These are phyloP conservation scores for Sinocyclocheilus anophthalmus DNA, from an alignment of 2,113 vertebrate genomes.

Conservation along the genomic window DNA sequence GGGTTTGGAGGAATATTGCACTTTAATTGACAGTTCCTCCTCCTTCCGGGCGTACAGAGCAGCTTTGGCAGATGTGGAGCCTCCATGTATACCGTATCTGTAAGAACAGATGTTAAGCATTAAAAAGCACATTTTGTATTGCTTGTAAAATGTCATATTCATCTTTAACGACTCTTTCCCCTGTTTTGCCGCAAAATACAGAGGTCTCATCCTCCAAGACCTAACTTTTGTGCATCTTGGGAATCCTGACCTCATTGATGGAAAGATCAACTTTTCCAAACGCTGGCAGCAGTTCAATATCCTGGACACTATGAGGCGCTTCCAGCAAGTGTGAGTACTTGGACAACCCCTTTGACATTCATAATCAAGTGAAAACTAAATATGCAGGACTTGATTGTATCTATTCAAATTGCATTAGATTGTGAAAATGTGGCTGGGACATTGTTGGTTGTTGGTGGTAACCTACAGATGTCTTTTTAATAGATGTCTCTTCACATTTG, in stretches of 20 bases:
- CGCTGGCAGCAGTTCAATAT: slow-evolving; percentile 98
- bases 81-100: slow-evolving; percentile 86
- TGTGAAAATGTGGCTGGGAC: not conserved
- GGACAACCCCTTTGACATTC: not conserved
- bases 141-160: not conserved
- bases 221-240: slow-evolving; percentile 96
- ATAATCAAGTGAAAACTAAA: not conserved
- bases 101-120: slow-evolving; percentile 64
- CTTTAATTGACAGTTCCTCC: slow-evolving; percentile 88
- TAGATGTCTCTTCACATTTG: not conserved
- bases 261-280: slow-evolving; percentile 94
- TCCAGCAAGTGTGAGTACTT: slow-evolving; percentile 89
- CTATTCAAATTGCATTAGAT: not conserved
- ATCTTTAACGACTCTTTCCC: not conserved
- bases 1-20: slow-evolving; percentile 89
- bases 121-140: not conserved
- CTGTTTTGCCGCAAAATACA: slow-evolving; percentile 55
- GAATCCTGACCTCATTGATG: slow-evolving; percentile 87
- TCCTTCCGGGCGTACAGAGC: slow-evolving; percentile 88
- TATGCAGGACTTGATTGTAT: not conserved
- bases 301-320: slow-evolving; percentile 90
- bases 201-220: slow-evolving; percentile 92
- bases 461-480: not conserved
- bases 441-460: not conserved
- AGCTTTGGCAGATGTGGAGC: slow-evolving; percentile 83